Evolutionary conservation across 2,113 vertebrate species (phyloP).

Genomic region (Psittacus erithacus): DNA sequence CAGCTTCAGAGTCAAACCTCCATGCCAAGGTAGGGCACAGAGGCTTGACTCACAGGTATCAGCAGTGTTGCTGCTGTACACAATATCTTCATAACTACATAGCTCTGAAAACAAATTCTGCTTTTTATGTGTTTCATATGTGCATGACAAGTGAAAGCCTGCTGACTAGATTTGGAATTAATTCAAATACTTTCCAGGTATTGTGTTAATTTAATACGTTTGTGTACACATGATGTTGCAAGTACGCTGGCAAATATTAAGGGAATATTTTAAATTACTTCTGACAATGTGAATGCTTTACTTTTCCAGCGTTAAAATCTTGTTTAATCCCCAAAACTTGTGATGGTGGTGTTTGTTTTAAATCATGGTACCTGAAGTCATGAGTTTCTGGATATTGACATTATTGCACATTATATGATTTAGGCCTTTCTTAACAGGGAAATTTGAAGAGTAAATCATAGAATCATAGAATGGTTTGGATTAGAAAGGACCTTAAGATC

Average conservation of each 20-base stretch:
- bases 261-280: neutral
- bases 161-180: neutral
- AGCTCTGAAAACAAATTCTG: neutral
- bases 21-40: fast-evolving
- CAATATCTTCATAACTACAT: neutral
- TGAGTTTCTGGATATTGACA: neutral
- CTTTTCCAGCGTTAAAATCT: neutral
- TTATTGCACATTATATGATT: neutral
- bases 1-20: neutral
- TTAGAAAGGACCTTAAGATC: neutral
- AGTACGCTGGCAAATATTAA: neutral
- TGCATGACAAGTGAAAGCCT: neutral
- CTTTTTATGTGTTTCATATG: neutral
- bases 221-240: neutral
- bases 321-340: neutral
- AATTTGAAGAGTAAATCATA: neutral
- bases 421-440: neutral
- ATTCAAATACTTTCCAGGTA: neutral
- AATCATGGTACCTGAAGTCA: neutral
- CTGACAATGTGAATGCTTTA: neutral
- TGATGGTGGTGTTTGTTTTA: neutral
- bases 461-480: neutral
- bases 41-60: neutral
- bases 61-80: neutral
- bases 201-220: neutral